Percentiles rank a stretch among this genome's conserved stretches.
These are phyloP conservation scores for Holocentrus rufus DNA, from an alignment of 2,797 vertebrate species.

Conservation along the genomic window DNA sequence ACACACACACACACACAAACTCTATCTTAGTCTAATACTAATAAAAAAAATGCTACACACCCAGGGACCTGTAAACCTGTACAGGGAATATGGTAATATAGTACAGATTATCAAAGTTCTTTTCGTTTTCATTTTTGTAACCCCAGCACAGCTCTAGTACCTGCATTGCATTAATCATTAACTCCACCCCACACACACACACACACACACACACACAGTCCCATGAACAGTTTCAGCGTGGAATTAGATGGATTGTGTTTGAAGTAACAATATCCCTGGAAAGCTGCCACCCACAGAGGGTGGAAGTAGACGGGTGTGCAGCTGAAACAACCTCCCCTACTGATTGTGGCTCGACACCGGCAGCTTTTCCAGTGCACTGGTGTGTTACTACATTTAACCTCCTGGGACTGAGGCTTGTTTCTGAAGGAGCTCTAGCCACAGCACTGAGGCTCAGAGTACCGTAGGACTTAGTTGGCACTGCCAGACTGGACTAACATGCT, in stretches of 20 bases:
- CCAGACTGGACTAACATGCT: conserved; percentile 28
- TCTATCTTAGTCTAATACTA: background rate
- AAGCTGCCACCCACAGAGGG: conserved; percentile 5
- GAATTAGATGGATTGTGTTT: conserved; percentile 10
- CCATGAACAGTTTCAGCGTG: background rate
- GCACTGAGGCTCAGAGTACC: conserved; percentile 13
- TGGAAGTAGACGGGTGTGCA: conserved; percentile 21
- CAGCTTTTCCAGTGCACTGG: conserved; percentile 50
- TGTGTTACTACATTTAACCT: conserved; percentile 26
- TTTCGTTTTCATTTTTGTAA: too few species aligned
- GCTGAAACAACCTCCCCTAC: conserved; percentile 37
- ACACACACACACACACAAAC: conserved; percentile 9
- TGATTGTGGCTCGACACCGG: conserved; percentile 21
- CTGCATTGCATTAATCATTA: background rate
- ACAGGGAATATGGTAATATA: background rate
- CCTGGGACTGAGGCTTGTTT: conserved; percentile 35
- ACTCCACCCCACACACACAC: background rate
- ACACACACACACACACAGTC: background rate
- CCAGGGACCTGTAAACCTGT: background rate
- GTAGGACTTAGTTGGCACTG: conserved; percentile 30
- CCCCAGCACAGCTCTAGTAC: background rate
- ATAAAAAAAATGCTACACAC: background rate
- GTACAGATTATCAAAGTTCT: background rate
- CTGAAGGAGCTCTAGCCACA: conserved; percentile 25
- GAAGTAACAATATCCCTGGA: conserved; percentile 30